A percentile compares a stretch with the other conserved stretches of the same genome.
phyloP scores from a whole-genome alignment of 2,113 vertebrate species.

The Tursiops truncatus region DNA sequence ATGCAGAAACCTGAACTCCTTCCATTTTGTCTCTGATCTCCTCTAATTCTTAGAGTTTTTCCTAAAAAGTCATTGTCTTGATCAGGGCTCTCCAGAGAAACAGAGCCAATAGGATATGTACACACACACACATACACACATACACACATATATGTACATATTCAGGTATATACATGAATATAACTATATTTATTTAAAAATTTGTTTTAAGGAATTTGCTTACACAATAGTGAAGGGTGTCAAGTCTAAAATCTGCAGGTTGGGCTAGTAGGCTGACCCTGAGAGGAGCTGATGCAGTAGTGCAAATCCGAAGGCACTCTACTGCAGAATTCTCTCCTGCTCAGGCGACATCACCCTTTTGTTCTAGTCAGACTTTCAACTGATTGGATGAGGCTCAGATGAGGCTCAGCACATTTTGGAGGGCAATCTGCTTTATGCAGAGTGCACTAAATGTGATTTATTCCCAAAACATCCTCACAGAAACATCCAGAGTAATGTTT shows the following conservation, averaged over 20 bases:
- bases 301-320: not conserved
- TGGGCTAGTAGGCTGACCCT: not conserved
- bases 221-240: not conserved
- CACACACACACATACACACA: not conserved
- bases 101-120: not conserved
- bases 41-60: not conserved
- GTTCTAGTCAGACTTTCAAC: not conserved
- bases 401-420: not conserved
- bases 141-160: not conserved
- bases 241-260: not conserved
- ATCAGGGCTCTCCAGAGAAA: not conserved
- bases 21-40: not conserved
- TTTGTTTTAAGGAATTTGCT: not conserved
- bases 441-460: not conserved
- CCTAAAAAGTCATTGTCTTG: not conserved
- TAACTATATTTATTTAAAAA: not conserved
- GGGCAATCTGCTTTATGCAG: not conserved
- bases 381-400: not conserved
- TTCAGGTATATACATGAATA: not conserved
- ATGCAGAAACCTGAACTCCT: not conserved
- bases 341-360: not conserved
- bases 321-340: not conserved
- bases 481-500: not conserved
- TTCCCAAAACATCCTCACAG: not conserved
- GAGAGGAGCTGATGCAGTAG: not conserved